Base-by-base conservation (phyloP, 2,888 invertebrate species). In the Phorcus lineatus region DNA sequence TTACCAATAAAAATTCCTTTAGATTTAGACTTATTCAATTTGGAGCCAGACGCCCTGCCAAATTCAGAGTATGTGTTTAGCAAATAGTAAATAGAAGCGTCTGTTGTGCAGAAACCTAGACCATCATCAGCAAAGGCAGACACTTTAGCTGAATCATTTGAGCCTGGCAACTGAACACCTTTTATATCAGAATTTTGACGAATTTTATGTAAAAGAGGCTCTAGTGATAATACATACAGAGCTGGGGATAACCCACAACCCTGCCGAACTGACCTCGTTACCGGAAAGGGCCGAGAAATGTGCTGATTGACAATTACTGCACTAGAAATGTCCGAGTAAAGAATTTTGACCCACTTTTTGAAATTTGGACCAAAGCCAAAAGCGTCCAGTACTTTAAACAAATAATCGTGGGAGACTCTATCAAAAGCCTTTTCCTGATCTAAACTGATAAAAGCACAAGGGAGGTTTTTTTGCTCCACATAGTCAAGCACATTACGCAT, bases 401-500 rank as follows among this genome's bases (percentile, higher is more conserved):
- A 22, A 79, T 79, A 86, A 16, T 80, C 67, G 74, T 84, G 83
- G 31, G 80, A 81, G 13, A 86, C 86, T 40, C 86, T 62, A 74
- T 87, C 86, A 67, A 87, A 87, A 7, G 86, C 86, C 55, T 88
- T 88, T 66, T 84, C 85, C 77, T 88, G 88, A 55, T 88, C 87
- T 28, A 86, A 54, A 79, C 62, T 74, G 40, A 86, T 83, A 74
- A 86, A 85, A 54, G 79, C 78, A 24, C 83, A 79, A 40, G 74
- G n/a, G 28, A 84, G 24, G 17, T 85, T 52, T 70, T 86, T 82
- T 62, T 83, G 82, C 24, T 85, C 79, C 19, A 78, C 76, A 85
- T 83, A 86, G 66, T 85, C 82, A 22, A 79, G 36, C 31, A 85
- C 78, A 79, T 85, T 81, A 24, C 85, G 52, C 2, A 84, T 70